Base-by-base conservation (phyloP, 2,888 invertebrate species). In the Lobophora halterata region DNA sequence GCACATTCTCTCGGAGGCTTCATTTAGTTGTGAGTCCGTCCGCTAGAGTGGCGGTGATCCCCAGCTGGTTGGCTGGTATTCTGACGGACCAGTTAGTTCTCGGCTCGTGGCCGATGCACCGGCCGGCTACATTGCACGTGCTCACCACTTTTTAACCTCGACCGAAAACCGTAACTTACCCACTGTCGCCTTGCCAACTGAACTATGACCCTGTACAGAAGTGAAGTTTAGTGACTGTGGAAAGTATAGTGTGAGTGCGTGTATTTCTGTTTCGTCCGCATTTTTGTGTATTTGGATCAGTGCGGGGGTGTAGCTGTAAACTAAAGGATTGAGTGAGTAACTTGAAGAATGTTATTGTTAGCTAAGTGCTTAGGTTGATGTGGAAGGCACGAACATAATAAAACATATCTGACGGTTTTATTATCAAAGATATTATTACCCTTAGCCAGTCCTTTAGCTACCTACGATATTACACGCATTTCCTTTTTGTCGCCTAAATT, bases 11-110 rank as follows among this genome's bases (percentile, higher is more conserved):
- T 32, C 39, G 35, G 23, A 62, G 60, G 58, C 55, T 63, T 52
- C 61, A 48, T 61, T 79, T 81, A 83, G 81, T 83, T 83, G 65
- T 54, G 65, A 65, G 65, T 76, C 74, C 60, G 71, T 55, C 81
- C 85, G 79, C 81, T 64, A 85, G 85, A 80, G 83, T 62, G 75
- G 63, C 71, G 59, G 65, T 58, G 68, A 66, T 67, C 71, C 64
- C 81, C 82, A 82, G 80, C 81, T 79, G 58, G 61, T 64, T 53
- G 14, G 3, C 5, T 14, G 14, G 58, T 58, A n/a, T n/a, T 70
- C 77, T 80, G 81, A 80, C 80, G n/a, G n/a, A n/a, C n/a, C n/a
- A 78, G 77, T 76, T 37, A 43, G 43, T 43, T 28, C 18, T 33
- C 29, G 37, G 68, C 66, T 66, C 66, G 59, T 70, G 61, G 65